Evolutionary conservation across 2,113 vertebrate species (phyloP), one percentile per base, ranked within the genome.

Genomic region (Chloropsis cyanopogon): DNA sequence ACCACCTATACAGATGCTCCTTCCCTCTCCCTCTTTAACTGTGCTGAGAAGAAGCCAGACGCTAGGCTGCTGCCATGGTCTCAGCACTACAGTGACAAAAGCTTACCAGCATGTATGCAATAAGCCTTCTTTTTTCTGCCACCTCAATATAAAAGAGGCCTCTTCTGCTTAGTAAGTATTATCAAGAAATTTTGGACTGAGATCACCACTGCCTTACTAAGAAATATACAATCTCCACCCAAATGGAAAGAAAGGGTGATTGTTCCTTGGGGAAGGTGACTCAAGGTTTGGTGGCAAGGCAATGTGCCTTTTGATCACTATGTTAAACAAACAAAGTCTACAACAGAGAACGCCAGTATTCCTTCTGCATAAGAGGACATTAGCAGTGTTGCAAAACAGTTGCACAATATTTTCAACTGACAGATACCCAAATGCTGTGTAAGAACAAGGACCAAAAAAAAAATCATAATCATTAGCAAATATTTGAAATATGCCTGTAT

Each of bases 261-360:
- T 90, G 79, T 77, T 95, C 94, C 92, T 59, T 68, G 39, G 93
- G 75, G 95, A 94, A 73, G 54, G 59, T 97, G 95, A 97, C 90
- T 96, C 95, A 96, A 81, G 69, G 42, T 82, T 91, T 88, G 82
- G 90, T 94, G 93, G 82, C 96, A 92, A 66, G 77, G 78, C 90
- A 95, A 77, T 44, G 42, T 49, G 86, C 52, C 91, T 97, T 94
- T 92, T 84, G 82, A 95, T 95, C 92, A 82, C 52, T 44, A 17
- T 7, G 5, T 91, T 94, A 91, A 96, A 92, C 64, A 95, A 94
- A 96, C 71, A 92, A 82, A 77, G 72, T 25, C 82, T 86, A 11
- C 39, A 31, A n/a, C 0, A 0, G 63, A 90, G 90, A 70, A 77
- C 4, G 26, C 63, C 63, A 90, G 44, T 90, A 77, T 42, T 87